Evolutionary conservation across 2,113 vertebrate genomes (phyloP).

Genomic region (Hylia prasina): DNA sequence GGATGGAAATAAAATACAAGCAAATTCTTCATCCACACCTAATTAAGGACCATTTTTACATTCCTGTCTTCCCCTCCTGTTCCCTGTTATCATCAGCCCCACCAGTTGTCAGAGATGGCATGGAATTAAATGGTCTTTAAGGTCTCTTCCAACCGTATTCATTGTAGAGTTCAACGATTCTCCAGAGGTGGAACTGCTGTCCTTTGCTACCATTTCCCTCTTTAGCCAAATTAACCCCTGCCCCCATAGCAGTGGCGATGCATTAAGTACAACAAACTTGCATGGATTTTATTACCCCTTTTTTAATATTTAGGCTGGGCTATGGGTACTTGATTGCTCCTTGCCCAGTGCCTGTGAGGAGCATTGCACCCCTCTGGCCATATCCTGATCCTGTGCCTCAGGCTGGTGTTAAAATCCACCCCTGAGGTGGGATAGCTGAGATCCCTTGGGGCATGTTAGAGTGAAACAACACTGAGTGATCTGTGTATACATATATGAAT

Average conservation of each 20-base stretch:
- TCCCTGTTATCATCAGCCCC: neutral
- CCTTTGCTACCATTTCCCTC: neutral
- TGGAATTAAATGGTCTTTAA: no score
- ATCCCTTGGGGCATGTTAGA: neutral
- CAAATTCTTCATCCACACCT: neutral
- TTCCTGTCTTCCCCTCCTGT: neutral
- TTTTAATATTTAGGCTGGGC: neutral
- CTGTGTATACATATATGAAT: no score
- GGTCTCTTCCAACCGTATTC: neutral
- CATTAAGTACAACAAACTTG: neutral
- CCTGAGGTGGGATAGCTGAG: neutral
- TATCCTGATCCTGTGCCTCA: neutral
- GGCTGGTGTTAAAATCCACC: neutral
- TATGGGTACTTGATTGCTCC: neutral
- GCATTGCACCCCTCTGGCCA: neutral
- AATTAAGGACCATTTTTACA: neutral
- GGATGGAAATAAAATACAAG: neutral
- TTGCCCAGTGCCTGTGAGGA: neutral
- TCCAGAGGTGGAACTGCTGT: neutral
- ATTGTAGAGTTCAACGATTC: fast-evolving
- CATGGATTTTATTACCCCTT: fast-evolving
- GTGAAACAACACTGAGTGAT: neutral
- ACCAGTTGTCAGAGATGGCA: neutral
- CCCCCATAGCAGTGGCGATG: neutral
- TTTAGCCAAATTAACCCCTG: neutral